Base-by-base conservation (phyloP, 2,888 invertebrate genomes). In the Leucozona laternaria region DNA sequence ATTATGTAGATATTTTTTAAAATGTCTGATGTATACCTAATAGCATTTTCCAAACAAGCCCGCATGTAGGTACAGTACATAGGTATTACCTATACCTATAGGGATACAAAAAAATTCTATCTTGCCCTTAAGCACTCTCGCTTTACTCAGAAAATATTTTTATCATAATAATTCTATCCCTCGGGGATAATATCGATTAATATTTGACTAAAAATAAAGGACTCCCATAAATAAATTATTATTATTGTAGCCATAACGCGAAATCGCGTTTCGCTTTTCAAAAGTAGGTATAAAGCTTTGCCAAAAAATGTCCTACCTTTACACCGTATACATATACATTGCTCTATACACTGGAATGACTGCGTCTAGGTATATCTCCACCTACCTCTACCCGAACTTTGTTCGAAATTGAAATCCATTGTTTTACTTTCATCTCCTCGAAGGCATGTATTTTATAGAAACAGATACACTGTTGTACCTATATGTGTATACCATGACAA, bases 401-500 rank as follows among this genome's bases (percentile, higher is more conserved):
- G 8, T 4, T 48, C 0, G 31, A 66, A 84, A 84, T 71, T 79
- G 71, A 73, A 72, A 84, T 71, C 58, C 79, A 79, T 76, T 84
- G 75, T 80, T 80, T 72, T 53, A 71, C 76, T 75, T 83, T 57
- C 70, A 79, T 75, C 79, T 57, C 79, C 37, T 43, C 40, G 50
- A 25, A 50, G 68, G 68, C 50, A 37, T 68, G n/a, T 10, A 43
- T 62, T 22, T 40, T 57, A 0, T 31, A 22, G 5, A 50, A 25
- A 25, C 7, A 53, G 53, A 53, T 53, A 28, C 15, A n/a, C 1
- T 25, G 15, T 15, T 53, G n/a, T 43, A 11, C 10, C 2, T 31
- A 31, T 28, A 28, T 28, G 8, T 2, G 1, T 11, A 40, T 20
- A 8, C 13, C 28, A 2, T 28, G 28, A 25, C 25, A 8, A 50